These are phyloP conservation scores for Clitarchus hookeri DNA, from an alignment of 2,888 invertebrate species.

Conservation along the genomic window DNA sequence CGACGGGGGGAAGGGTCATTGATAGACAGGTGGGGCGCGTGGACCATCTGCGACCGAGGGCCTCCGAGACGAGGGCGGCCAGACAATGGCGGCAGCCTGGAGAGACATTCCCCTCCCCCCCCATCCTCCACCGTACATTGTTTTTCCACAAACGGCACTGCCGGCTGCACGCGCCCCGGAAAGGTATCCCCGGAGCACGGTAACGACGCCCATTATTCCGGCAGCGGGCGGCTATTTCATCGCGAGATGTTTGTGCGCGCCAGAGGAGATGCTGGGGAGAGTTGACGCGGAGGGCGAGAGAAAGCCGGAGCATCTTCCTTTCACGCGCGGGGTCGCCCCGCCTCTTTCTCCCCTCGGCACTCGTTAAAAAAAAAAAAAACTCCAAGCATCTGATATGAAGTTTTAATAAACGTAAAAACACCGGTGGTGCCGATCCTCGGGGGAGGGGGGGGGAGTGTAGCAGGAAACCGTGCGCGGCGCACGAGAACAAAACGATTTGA, in stretches of 20 bases:
- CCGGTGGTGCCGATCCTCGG: not conserved
- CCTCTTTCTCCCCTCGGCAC: not conserved
- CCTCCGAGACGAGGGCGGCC: no score
- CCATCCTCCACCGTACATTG: not conserved
- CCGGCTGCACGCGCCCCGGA: not conserved
- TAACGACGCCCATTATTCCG: conserved; percentile 14
- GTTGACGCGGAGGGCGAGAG: no score
- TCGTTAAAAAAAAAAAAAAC: not conserved
- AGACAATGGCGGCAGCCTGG: no score
- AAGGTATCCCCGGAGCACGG: not conserved
- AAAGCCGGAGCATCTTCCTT: not conserved
- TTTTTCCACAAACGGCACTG: not conserved
- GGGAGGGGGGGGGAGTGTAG: not conserved
- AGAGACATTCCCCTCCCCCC: no score
- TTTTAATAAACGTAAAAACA: conserved; percentile 1
- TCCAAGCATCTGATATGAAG: not conserved
- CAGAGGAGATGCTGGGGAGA: no score
- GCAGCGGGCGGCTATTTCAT: not conserved
- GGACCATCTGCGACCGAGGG: not conserved
- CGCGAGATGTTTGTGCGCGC: not conserved
- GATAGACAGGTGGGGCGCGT: no score
- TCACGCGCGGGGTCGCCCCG: not conserved
- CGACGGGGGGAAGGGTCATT: not conserved
- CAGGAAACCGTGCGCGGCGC: no score
- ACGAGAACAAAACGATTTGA: no score